phyloP scores from a whole-genome alignment of 1,140 invertebrate genomes.

The Luehdorfia chinensis region DNA sequence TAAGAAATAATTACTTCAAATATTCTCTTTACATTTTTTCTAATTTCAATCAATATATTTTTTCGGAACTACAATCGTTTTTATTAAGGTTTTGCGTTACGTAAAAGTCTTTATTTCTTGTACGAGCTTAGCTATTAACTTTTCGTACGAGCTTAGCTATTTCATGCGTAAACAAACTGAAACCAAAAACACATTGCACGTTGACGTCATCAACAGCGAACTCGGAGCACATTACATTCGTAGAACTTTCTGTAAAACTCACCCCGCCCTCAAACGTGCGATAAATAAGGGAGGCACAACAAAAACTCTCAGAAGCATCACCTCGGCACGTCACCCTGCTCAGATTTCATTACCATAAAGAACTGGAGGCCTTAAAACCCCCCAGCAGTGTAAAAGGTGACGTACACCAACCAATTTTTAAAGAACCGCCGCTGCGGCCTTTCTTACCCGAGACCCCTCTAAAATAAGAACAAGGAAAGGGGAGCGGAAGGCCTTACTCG shows the following conservation, averaged over 20 bases:
- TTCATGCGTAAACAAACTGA: constrained; percentile 6
- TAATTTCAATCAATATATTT: too few relatives aligned
- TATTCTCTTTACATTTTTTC: too few relatives aligned
- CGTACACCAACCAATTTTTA: constrained; percentile 47
- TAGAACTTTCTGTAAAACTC: constrained; percentile 34
- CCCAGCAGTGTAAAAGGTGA: constrained; percentile 72
- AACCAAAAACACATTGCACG: constrained; percentile 7
- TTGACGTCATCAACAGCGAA: constrained; percentile 45
- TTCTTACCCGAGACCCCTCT: constrained; percentile 17
- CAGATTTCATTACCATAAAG: constrained; percentile 77
- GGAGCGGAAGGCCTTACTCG: constrained; percentile 34
- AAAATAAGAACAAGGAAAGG: constrained; percentile 16
- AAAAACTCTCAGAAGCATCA: constrained; percentile 73
- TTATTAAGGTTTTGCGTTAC: too few relatives aligned
- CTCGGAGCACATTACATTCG: constrained; percentile 59
- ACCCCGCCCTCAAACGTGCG: constrained; percentile 64
- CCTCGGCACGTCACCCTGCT: constrained; percentile 72
- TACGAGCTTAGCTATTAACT: too few relatives aligned
- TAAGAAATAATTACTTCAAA: too few relatives aligned
- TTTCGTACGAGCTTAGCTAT: too few relatives aligned
- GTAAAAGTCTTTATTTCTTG: too few relatives aligned
- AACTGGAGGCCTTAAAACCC: constrained; percentile 75
- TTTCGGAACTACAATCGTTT: too few relatives aligned
- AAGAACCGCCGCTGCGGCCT: constrained; percentile 26
- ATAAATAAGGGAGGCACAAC: constrained; percentile 74